Base-by-base conservation (phyloP, 2,888 invertebrate genomes). In the Laspeyria flexula region DNA sequence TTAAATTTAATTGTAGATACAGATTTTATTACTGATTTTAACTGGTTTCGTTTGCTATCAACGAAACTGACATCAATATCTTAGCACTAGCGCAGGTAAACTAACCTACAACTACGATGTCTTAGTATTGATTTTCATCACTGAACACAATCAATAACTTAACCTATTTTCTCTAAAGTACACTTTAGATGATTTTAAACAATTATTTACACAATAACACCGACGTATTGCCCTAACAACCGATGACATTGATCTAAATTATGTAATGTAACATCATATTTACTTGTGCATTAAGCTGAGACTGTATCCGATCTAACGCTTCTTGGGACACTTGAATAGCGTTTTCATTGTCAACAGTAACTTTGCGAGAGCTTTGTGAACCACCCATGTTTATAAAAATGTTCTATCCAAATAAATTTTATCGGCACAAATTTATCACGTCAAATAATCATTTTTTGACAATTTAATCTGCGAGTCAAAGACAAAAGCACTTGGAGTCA, bases 371-470 rank as follows among this genome's bases (percentile, higher is more conserved):
- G 78, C 94, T 94, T 76, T 93, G 88, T 56, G 90, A 88, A 70
- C 90, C 93, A 80, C 94, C 94, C 94, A 94, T 94, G 68, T 81
- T 90, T 80, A 71, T 73, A 79, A 85, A 86, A 84, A 69, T 75
- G 57, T 63, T 67, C 63, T 72, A 72, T 77, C 73, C 69, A 74
- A 81, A 78, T 81, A 82, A 77, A 75, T 81, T 71, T 79, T 78
- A 75, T 88, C 85, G 84, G 85, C 81, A 81, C 86, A n/a, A n/a
- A n/a, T n/a, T n/a, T n/a, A 82, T 81, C 77, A 78, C 77, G 81
- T 90, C 88, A 90, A 81, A 88, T 85, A 81, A 76, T 78, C 90
- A 90, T 88, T 78, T 87, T 86, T 72, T 75, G 77, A 77, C 79
- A 78, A 56, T 42, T 67, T 35, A 45, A 49, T 61, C 62, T 44